phyloP scores from a whole-genome alignment of 1,140 invertebrate species.

The Microplitis mediator region DNA sequence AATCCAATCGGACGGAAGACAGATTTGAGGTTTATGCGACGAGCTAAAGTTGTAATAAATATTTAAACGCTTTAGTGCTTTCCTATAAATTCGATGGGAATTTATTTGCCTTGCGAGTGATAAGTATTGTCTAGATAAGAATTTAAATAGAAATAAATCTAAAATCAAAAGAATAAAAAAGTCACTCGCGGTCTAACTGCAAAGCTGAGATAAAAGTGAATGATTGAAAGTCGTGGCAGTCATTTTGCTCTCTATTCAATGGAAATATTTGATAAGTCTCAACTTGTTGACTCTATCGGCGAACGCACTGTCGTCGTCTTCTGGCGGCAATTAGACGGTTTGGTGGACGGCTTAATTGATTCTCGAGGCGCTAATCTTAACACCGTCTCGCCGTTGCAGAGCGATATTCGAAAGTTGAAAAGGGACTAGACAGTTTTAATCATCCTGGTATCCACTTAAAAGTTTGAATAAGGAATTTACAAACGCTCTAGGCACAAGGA shows the following conservation, averaged over 20 bases:
- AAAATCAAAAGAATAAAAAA: no score
- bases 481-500: conserved; percentile 38
- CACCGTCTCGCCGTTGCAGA: conserved; percentile 16
- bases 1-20: no score
- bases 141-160: no score
- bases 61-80: no score
- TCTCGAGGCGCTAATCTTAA: conserved; percentile 53
- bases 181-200: no score
- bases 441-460: conserved; percentile 37
- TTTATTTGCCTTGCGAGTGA: no score
- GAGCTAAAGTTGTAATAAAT: no score
- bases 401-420: conserved; percentile 18
- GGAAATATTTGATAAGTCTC: not conserved
- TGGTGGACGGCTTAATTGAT: conserved; percentile 54
- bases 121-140: no score
- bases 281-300: not conserved
- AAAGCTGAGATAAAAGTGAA: no score
- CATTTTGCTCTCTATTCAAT: not conserved
- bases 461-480: conserved; percentile 41
- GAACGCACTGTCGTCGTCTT: conserved; percentile 14
- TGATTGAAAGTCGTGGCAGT: no score
- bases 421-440: conserved; percentile 48
- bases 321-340: conserved; percentile 48
- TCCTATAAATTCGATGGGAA: no score
- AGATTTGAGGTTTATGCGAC: no score